Evolutionary conservation across 2,888 invertebrate species (phyloP).

Genomic region (Phyllotreta striolata): DNA sequence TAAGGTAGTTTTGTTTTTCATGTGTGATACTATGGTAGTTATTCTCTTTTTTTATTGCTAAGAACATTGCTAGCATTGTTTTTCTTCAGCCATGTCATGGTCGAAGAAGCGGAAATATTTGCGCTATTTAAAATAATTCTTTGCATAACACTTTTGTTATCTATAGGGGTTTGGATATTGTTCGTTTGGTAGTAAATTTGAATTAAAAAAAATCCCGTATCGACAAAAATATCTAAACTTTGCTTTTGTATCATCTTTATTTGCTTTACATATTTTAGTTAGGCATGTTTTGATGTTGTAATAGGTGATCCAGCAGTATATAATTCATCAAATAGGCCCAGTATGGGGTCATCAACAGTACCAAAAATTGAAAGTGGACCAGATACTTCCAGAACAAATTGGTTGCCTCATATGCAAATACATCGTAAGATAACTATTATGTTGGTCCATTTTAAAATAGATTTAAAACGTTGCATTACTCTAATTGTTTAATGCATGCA

Average conservation of each 20-base stretch:
- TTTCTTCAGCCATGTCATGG: not conserved
- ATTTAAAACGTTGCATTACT: not conserved
- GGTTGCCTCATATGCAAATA: conserved; percentile 73
- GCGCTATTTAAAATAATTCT: conserved; percentile 12
- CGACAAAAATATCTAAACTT: conserved; percentile 8
- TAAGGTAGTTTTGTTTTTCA: not conserved
- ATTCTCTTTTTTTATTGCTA: conserved; percentile 3
- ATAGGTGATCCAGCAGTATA: conserved; percentile 59
- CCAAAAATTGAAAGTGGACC: conserved; percentile 68
- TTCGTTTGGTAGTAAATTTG: too few species aligned
- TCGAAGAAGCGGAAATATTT: conserved; percentile 1
- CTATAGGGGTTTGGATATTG: conserved; percentile 4
- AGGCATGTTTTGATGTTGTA: conserved; percentile 54
- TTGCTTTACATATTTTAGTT: conserved; percentile 47
- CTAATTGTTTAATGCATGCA: not conserved
- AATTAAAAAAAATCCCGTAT: too few species aligned
- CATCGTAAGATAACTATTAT: conserved; percentile 69
- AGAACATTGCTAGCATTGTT: conserved; percentile 8
- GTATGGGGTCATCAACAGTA: conserved; percentile 61
- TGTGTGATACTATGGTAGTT: conserved; percentile 6
- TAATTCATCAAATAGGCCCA: conserved; percentile 57
- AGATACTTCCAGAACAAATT: conserved; percentile 68
- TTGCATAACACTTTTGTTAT: conserved; percentile 16
- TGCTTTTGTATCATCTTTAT: conserved; percentile 25
- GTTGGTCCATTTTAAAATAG: conserved; percentile 40